These are phyloP conservation scores for Eulemur mongoz DNA, from an alignment of 2,797 vertebrate genomes.

Conservation along the genomic window DNA sequence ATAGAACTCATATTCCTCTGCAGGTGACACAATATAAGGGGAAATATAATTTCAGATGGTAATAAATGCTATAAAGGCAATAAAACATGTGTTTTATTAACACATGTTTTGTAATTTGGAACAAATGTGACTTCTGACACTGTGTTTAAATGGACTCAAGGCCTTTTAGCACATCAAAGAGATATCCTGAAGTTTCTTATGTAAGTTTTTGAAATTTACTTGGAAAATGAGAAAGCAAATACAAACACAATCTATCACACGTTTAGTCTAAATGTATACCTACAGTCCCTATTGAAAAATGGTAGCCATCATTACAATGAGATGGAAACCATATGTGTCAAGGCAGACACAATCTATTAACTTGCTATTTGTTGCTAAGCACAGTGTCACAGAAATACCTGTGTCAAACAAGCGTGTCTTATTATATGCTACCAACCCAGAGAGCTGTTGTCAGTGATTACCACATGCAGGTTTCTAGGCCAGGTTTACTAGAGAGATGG, in stretches of 20 bases:
- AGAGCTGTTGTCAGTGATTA: background rate
- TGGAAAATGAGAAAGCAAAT: conserved; percentile 18
- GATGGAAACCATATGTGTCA: background rate
- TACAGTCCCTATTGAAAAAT: background rate
- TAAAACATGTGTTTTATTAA: background rate
- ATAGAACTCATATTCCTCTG: background rate
- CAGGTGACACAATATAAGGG: background rate
- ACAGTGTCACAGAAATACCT: background rate
- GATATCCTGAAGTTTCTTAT: background rate
- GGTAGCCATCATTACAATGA: background rate
- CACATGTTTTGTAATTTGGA: background rate
- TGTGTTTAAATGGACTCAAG: background rate
- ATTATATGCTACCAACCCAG: background rate
- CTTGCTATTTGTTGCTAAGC: background rate
- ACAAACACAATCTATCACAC: background rate
- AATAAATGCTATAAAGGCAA: background rate
- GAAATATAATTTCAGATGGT: background rate
- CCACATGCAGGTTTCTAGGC: background rate
- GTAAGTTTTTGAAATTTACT: background rate
- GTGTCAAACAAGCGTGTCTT: background rate
- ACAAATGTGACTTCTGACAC: background rate
- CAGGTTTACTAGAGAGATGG: background rate
- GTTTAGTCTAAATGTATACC: background rate
- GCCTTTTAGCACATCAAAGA: background rate
- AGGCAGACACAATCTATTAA: background rate